A percentile compares a stretch with the other conserved stretches of the same genome.
These are phyloP conservation scores for Athalia circularis DNA, from an alignment of 2,888 invertebrate species.

Conservation along the genomic window DNA sequence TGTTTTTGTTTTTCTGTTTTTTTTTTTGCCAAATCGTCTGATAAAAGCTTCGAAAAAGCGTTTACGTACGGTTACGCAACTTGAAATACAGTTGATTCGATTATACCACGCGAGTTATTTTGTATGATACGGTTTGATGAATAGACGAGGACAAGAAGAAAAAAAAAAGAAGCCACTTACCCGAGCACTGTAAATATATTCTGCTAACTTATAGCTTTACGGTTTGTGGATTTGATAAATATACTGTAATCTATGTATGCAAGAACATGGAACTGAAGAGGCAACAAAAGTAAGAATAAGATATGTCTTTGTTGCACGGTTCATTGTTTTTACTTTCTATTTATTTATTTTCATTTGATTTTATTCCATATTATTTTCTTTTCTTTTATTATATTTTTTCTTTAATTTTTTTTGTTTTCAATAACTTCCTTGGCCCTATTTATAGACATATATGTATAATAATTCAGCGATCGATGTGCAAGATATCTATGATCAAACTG, in stretches of 20 bases:
- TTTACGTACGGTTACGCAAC: neutral
- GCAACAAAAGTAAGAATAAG: neutral
- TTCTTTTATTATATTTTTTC: neutral
- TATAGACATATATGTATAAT: neutral
- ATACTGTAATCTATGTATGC: neutral
- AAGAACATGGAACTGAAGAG: conserved; percentile 8
- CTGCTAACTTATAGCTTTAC: conserved; percentile 15
- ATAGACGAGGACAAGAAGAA: neutral
- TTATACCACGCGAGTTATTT: conserved; percentile 10
- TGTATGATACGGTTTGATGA: conserved; percentile 11
- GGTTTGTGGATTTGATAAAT: conserved; percentile 20
- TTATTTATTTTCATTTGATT: neutral
- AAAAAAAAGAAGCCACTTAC: conserved; percentile 17
- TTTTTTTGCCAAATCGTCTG: too few species aligned
- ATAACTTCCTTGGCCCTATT: conserved; percentile 2
- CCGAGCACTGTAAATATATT: conserved; percentile 39
- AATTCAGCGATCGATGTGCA: neutral
- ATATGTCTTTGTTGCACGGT: too few species aligned
- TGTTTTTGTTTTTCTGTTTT: neutral
- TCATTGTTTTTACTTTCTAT: too few species aligned
- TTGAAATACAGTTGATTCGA: neutral
- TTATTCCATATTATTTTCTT: too few species aligned
- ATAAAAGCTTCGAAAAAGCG: too few species aligned
- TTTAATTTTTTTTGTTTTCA: conserved; percentile 10
- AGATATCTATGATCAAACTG: conserved; percentile 14